Evolutionary conservation across 1,140 invertebrate genomes (phyloP), one percentile per base, ranked within the genome.

Genomic region (Drosophila insularis): DNA sequence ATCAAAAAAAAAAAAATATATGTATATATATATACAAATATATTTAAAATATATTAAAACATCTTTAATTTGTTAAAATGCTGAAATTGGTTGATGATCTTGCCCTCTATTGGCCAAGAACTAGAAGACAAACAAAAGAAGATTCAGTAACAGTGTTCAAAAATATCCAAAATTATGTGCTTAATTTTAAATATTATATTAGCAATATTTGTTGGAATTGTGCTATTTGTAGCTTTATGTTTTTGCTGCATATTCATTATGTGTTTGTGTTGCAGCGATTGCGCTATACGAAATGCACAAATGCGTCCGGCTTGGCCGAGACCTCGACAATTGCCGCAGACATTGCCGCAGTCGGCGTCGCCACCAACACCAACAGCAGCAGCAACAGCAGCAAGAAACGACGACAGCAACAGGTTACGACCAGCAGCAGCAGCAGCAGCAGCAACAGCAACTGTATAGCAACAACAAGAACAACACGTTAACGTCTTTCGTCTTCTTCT

Each of bases 361-460:
- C 32, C 37, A 65, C 59, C 50, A 21, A 43, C 31, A 71, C 54
- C 66, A 63, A n/a, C 61, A 50, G 54, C 46, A 67, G 59, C 37
- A 43, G 60, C 79, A 55, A 58, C 61, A 58, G 40, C 66, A 54
- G 46, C 59, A 27, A 50, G 43, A 50, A 50, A 50, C 43, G 43
- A 50, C 72, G 72, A 74, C 71, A 11, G 72, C 73, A 76, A 76
- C 73, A 76, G 73, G 73, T 76, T 76, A 76, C 73, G 73, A 60
- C 56, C 65, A 39, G 43, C 62, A 31, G 54, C 73, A 72, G 73
- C 77, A 67, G 76, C 62, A 31, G 54, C 73, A 72, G 78, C 77
- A 67, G 75, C 67, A 72, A 43, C 62, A 46, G 64, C 73, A 37
- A 46, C 43, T 19, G 43, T 17, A 17, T 46, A 60, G 61, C 65